A percentile compares a stretch with the other conserved stretches of the same genome.
These are phyloP conservation scores for Scomber colias DNA, from an alignment of 2,113 vertebrate genomes.

Conservation along the genomic window DNA sequence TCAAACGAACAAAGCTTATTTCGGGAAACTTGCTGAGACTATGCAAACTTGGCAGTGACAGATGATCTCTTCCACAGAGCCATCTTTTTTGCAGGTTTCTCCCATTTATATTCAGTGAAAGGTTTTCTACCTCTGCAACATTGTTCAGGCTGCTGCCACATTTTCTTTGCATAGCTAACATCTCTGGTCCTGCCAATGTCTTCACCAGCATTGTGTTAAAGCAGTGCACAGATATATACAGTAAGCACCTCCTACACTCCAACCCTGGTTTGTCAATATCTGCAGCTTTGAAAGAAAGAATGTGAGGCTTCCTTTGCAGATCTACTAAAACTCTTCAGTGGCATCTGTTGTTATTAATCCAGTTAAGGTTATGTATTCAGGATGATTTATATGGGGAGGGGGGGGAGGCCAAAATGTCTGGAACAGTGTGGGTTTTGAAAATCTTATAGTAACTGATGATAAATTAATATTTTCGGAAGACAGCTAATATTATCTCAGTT, in stretches of 20 bases:
- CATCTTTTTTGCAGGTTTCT: conserved; percentile 47
- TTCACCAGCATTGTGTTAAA: conserved; percentile 44
- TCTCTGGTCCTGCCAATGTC: conserved; percentile 48
- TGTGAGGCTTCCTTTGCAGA: neutral
- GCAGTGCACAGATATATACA: conserved; percentile 28
- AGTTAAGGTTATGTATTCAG: too few species aligned
- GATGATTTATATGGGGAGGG: too few species aligned
- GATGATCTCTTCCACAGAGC: conserved; percentile 55
- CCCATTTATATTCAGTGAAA: conserved; percentile 66
- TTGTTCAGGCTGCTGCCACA: conserved; percentile 62
- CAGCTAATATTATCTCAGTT: neutral
- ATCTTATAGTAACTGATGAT: neutral
- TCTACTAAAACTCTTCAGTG: neutral
- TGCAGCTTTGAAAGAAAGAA: neutral
- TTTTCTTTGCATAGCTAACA: conserved; percentile 39
- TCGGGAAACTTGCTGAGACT: conserved; percentile 62
- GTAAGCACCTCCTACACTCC: conserved; percentile 62
- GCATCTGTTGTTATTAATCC: neutral
- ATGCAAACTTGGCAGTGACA: conserved; percentile 66
- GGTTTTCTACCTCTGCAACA: conserved; percentile 55
- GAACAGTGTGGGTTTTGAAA: neutral
- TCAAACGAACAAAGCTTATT: conserved; percentile 35
- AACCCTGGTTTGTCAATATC: conserved; percentile 4
- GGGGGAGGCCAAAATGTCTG: too few species aligned
- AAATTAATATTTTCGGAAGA: neutral